Base-by-base conservation (phyloP, 2,113 vertebrate species). In the Scortum barcoo region DNA sequence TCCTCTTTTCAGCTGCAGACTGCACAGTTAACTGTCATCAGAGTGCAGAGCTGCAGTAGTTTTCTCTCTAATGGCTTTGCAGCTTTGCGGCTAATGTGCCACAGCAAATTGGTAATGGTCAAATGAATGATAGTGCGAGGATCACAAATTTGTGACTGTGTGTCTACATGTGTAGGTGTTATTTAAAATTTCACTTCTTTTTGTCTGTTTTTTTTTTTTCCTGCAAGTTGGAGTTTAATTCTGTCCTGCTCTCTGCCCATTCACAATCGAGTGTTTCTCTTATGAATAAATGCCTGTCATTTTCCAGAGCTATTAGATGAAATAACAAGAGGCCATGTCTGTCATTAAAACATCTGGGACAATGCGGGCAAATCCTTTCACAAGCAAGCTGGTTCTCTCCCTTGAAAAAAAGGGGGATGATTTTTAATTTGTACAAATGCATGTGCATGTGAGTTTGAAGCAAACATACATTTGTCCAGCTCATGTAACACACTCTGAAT, bases 71-170 rank as follows among this genome's bases (percentile, higher is more conserved):
- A 89, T 85, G 86, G 80, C 74, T 72, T 44, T 62, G 36, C 75
- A 71, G 69, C 84, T 69, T 75, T 54, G 74, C 62, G 54, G 56
- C 58, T 89, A 81, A 91, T 76, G 77, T 86, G 61, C 72, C 62
- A 67, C 68, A 63, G 69, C 50, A 70, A 86, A 90, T 82, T 87
- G 66, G 72, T 87, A 82, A 84, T 68, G 62, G 50, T 83, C 81
- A 91, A 90, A 88, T 87, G 80, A 86, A 88, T 63, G 78, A 76
- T 84, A 80, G 89, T 74, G 54, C 48, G 33, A 73, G 77, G 80
- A 78, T 85, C 38, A 73, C 61, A 65, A 88, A 66, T 60, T 68
- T 86, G 72, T 57, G 40, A n/a, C 68, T 65, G 57, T 51, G 24
- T 56, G n/a, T 38, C 42, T 57, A 5, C 26, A 19, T 78, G 30